These are phyloP conservation scores for Stenodera caucasica DNA, from an alignment of 2,888 invertebrate species.

Conservation along the genomic window DNA sequence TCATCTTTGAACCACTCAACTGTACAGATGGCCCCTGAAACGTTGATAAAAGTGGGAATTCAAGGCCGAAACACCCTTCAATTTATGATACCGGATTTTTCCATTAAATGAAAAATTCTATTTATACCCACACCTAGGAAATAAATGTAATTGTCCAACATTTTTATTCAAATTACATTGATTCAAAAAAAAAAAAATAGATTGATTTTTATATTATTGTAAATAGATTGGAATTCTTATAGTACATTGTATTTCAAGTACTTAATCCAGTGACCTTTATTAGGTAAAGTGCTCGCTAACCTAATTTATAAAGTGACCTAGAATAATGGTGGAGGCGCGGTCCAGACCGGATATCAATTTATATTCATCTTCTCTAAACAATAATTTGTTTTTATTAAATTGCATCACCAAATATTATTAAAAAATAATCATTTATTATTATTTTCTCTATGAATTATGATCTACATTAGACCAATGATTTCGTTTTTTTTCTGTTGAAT, in stretches of 20 bases:
- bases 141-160: too few species aligned
- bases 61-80: background rate
- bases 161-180: too few species aligned
- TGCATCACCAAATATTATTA: too few species aligned
- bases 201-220: too few species aligned
- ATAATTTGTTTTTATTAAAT: too few species aligned
- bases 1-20: constrained; percentile 3
- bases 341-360: constrained; percentile 22
- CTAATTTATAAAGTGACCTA: constrained; percentile 33
- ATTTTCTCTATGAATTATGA: too few species aligned
- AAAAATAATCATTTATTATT: too few species aligned
- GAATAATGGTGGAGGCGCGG: constrained; percentile 24
- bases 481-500: background rate
- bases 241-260: background rate
- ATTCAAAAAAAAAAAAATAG: too few species aligned
- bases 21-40: constrained; percentile 1
- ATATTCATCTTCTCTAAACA: background rate
- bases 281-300: constrained; percentile 34
- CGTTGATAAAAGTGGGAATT: background rate
- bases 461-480: background rate
- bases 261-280: constrained; percentile 29
- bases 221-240: too few species aligned
- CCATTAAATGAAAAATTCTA: too few species aligned
- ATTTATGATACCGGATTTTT: background rate
- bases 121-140: too few species aligned